Evolutionary conservation across 2,797 vertebrate genomes (phyloP), one percentile per base, ranked within the genome.

Genomic region (Propithecus perrieri): DNA sequence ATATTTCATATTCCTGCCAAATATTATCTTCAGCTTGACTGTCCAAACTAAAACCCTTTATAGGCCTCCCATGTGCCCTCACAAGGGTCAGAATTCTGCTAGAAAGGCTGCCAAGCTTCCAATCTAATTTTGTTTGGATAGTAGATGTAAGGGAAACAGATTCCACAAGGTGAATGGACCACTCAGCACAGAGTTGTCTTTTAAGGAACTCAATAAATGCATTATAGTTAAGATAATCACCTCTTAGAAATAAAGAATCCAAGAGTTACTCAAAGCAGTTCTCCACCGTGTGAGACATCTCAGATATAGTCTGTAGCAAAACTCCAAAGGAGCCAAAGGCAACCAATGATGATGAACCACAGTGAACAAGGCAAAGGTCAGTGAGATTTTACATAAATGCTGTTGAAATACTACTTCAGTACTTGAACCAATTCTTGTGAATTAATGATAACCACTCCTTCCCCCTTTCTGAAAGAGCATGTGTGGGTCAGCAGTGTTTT

Each of bases 51-150:
- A 80, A 81, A 43, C 10, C 30, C 86, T 38, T 33, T 22, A 75
- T 59, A 50, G 50, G 2, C 5, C 4, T 6, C 22, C 6, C 11
- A 8, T 3, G 35, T 18, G 14, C 14, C 74, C 55, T 86, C 50
- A 12, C 6, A 17, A 35, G 28, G 41, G 35, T 33, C n/a, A 53
- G 46, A 79, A 91, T 57, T 85, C 69, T 30, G n/a, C 55, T 71
- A 18, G 38, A 38, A 87, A 84, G 38, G 38, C 24, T 85, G 13
- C 22, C 35, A 72, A 11, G 7, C 15, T 43, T 83, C 38, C 11
- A 24, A 4, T 76, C 7, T 12, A 57, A n/a, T 85, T 97, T 91
- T 94, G 75, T 89, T 91, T 91, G 85, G 41, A 84, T 7, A 46
- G 48, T 53, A 85, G 67, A 50, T 24, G 46, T 28, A 69, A 43